A percentile compares a stretch with the other conserved stretches of the same genome.
phyloP scores from a whole-genome alignment of 2,113 vertebrate genomes.

The Anguilla japonica region DNA sequence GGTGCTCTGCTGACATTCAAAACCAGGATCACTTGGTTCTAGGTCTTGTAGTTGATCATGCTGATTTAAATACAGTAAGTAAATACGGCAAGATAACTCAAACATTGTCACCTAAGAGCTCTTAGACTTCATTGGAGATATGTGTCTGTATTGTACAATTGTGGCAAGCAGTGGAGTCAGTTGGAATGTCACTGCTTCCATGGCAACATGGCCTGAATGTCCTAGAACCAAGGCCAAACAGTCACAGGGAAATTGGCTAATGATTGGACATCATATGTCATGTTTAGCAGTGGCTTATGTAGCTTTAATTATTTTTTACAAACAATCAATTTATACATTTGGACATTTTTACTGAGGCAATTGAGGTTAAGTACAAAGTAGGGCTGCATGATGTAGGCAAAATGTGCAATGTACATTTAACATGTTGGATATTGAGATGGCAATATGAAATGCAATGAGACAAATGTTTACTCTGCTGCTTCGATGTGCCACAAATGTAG shows the following conservation, averaged over 20 bases:
- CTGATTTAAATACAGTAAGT: neutral
- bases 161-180: neutral
- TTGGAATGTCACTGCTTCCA: neutral
- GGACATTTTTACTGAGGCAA: too few relatives aligned
- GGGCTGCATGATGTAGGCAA: too few relatives aligned
- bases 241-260: neutral
- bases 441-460: too few relatives aligned
- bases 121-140: neutral
- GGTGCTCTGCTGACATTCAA: neutral
- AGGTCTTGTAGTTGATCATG: too few relatives aligned
- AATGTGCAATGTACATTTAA: too few relatives aligned
- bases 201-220: constrained; percentile 18
- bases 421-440: too few relatives aligned
- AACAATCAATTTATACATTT: too few relatives aligned
- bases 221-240: constrained; percentile 2
- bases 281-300: too few relatives aligned
- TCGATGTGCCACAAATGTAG: too few relatives aligned
- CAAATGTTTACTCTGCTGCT: too few relatives aligned
- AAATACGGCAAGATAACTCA: neutral
- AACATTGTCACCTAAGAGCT: neutral
- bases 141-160: neutral
- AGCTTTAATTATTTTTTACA: too few relatives aligned
- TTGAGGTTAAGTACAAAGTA: too few relatives aligned
- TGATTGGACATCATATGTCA: constrained; percentile 1
- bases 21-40: neutral